phyloP scores from a whole-genome alignment of 1,140 invertebrate genomes.

The Lasioglossum albipes region DNA sequence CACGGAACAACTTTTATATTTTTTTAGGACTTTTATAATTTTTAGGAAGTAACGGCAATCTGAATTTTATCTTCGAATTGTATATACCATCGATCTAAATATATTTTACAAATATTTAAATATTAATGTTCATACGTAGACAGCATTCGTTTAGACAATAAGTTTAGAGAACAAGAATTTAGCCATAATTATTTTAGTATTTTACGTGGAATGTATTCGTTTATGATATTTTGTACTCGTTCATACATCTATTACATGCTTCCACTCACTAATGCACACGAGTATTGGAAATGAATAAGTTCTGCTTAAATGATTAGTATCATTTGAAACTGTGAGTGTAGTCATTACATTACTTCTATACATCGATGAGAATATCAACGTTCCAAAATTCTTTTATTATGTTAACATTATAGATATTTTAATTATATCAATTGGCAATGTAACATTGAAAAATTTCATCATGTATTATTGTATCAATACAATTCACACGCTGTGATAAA shows the following conservation, averaged over 20 bases:
- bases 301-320: neutral
- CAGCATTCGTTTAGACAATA: neutral
- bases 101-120: slow-evolving; percentile 45
- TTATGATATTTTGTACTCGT: slow-evolving; percentile 35
- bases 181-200: slow-evolving; percentile 25
- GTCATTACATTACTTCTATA: too few species aligned
- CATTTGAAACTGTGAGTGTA: too few species aligned
- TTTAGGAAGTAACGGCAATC: slow-evolving; percentile 26
- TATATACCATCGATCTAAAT: slow-evolving; percentile 54
- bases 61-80: slow-evolving; percentile 40
- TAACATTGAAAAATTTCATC: neutral
- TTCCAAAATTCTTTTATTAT: slow-evolving; percentile 3
- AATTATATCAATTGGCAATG: neutral
- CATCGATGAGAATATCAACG: too few species aligned
- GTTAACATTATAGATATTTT: neutral
- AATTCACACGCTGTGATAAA: slow-evolving; percentile 13
- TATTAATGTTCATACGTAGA: slow-evolving; percentile 32
- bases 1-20: slow-evolving; percentile 18
- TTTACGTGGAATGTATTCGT: slow-evolving; percentile 41
- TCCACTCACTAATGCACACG: slow-evolving; percentile 25
- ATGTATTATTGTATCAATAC: neutral
- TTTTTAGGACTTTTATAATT: slow-evolving; percentile 1
- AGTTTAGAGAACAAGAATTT: neutral
- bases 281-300: neutral
- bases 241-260: slow-evolving; percentile 36